Conservation (phyloP, 2,113 vertebrate species). For the Columbina picui region DNA sequence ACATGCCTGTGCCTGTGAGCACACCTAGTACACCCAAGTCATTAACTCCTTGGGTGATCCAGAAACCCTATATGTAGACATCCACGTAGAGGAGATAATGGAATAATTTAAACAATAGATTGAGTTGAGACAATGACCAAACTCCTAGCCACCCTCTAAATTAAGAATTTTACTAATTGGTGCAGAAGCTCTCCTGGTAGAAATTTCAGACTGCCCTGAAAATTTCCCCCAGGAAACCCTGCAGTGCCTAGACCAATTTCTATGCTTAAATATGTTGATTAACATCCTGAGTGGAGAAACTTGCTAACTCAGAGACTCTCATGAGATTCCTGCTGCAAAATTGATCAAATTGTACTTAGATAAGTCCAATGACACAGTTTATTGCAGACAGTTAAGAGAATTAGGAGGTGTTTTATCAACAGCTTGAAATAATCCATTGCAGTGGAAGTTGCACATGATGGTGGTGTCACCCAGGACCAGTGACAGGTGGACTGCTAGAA, state of each 20-base stretch:
- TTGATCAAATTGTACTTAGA: not conserved
- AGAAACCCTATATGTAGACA: not conserved
- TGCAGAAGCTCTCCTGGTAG: not conserved
- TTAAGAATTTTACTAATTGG: slow-evolving; percentile 52
- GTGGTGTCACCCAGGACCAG: not conserved
- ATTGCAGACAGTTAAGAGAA: not conserved
- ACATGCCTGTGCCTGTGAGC: not conserved
- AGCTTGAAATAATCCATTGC: not conserved
- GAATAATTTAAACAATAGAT: slow-evolving; percentile 38
- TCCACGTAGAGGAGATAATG: slow-evolving; percentile 13
- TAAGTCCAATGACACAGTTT: not conserved
- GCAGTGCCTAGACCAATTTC: slow-evolving; percentile 8
- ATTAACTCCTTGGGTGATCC: slow-evolving; percentile 39
- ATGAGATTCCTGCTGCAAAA: not conserved
- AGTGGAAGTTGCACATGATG: not conserved
- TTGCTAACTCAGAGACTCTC: not conserved
- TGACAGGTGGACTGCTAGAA: not conserved
- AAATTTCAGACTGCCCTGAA: slow-evolving; percentile 26
- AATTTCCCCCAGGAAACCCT: slow-evolving; percentile 10
- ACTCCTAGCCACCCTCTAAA: slow-evolving; percentile 15
- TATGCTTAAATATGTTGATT: slow-evolving; percentile 15
- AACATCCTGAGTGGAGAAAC: slow-evolving; percentile 20
- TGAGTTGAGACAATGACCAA: not conserved
- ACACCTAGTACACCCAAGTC: slow-evolving; percentile 11
- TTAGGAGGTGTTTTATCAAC: not conserved